Percentiles rank a stretch among this genome's conserved stretches.
Evolutionary conservation across 23 tunicate species (phyloP).

Genomic region (Oikopleura vanhoeffeni): DNA sequence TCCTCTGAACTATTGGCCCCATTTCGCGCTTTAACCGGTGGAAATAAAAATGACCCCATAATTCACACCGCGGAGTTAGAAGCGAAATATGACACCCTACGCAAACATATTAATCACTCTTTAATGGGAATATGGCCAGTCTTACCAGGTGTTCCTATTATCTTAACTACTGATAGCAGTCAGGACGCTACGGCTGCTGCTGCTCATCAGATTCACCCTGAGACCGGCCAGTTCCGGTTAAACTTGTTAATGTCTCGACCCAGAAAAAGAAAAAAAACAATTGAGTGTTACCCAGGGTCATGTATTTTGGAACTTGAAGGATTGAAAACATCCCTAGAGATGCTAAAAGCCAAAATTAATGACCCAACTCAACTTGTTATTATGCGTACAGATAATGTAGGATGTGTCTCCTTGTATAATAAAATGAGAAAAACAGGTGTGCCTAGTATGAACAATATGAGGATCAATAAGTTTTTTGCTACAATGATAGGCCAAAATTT

Average conservation of each 20-base stretch:
- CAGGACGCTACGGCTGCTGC: neutral
- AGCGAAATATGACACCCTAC: neutral
- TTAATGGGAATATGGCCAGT: neutral
- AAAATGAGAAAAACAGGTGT: too few relatives aligned
- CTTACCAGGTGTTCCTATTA: neutral
- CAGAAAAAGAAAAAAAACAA: neutral
- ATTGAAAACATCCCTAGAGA: neutral
- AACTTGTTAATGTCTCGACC: neutral
- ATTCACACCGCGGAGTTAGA: neutral
- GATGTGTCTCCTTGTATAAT: too few relatives aligned
- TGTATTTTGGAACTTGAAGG: neutral
- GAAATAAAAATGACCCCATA: neutral
- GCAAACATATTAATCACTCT: neutral
- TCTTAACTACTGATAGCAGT: neutral
- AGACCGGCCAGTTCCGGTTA: neutral
- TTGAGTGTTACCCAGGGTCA: neutral
- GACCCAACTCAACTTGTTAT: too few relatives aligned
- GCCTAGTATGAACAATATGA: too few relatives aligned
- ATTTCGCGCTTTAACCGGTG: neutral
- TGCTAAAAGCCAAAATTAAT: neutral
- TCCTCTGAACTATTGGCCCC: neutral
- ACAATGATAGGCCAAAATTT: too few relatives aligned
- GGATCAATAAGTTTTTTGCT: too few relatives aligned
- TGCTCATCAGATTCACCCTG: neutral
- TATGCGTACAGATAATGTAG: too few relatives aligned